Base-by-base conservation (phyloP, 2,888 invertebrate genomes). In the Spodoptera picta region DNA sequence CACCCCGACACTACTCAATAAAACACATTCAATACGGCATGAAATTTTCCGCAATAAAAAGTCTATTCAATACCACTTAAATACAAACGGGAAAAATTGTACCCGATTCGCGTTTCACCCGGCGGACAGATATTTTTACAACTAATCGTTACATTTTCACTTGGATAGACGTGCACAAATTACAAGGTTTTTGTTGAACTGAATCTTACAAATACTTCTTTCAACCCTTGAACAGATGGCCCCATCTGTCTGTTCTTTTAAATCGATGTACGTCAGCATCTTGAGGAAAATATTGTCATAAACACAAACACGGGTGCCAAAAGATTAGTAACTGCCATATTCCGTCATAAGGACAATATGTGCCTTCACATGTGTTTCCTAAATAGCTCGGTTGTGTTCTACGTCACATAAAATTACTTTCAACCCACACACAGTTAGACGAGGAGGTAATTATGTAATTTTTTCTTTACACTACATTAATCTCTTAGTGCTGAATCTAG, bases 131-230 rank as follows among this genome's bases (percentile, higher is more conserved):
- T 62, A 49, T 67, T 71, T 67, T 68, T 53, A 56, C 43, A 56
- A 52, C 27, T 71, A 59, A 63, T 54, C 55, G 55, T 60, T 53
- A 46, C 48, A n/a, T 52, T 69, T 52, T 41, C 65, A 52, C 45
- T 47, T 49, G 46, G 51, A 48, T 55, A 50, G 66, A 69, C 52
- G 65, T 49, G 72, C 44, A 71, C 45, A 49, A 69, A 70, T 69
- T 71, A 71, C 52, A 54, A 58, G 27, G n/a, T 65, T 54, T 63
- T 54, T 47, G n/a, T 65, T 9, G n/a, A 69, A 49, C 54, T 14
- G 43, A 46, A 53, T 56, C 47, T 55, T 36, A 49, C 48, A 66
- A 45, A 56, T 56, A 24, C 57, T 52, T 36, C n/a, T 57, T 49
- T 53, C 48, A 53, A 27, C 31, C 43, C 27, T 49, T 27, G 50